Base-by-base conservation (phyloP, 2,888 invertebrate genomes). In the Drosophila mettleri region DNA sequence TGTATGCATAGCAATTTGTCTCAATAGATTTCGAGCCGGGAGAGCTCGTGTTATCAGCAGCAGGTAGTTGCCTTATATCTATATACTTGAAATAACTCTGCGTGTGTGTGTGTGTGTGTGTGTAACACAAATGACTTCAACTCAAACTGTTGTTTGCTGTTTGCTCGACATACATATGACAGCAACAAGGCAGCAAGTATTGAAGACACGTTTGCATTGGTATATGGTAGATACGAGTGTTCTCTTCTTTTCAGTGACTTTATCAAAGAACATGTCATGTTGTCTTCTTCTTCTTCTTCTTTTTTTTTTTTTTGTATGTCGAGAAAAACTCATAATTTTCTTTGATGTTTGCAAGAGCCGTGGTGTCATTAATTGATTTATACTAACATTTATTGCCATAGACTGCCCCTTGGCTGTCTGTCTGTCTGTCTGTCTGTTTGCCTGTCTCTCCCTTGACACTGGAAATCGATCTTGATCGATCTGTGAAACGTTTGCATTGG, bases 311-410 rank as follows among this genome's bases (percentile, higher is more conserved):
- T 48, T 29, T 63, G 65, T 59, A 62, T 79, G 54, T 57, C 29
- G 54, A 66, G 80, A 59, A 85, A 78, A 81, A 74, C 67, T 76
- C 80, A 80, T 79, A 63, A 66, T 86, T 83, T 76, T 83, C 86
- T 88, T 82, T 82, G 88, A 88, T 86, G 87, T 86, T 83, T 77
- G 84, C 84, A 80, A 69, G 67, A 74, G 62, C 62, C 80, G 67
- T 57, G 61, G 61, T 72, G 88, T 66, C 88, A 66, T 83, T 83
- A 83, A 83, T 88, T 88, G 88, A 83, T 83, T 88, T 88, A 86
- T 88, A 66, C 72, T 24, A 77, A 61, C 64, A 12, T 74, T 61
- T 72, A 66, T 75, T 69, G 82, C 51, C 60, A 51, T 58, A 36
- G 36, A 51, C 54, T 65, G 48, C 51, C 46, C 18, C 27, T n/a